These are phyloP conservation scores for Oryctes rhinoceros DNA, from an alignment of 1,140 invertebrate species.

Conservation along the genomic window DNA sequence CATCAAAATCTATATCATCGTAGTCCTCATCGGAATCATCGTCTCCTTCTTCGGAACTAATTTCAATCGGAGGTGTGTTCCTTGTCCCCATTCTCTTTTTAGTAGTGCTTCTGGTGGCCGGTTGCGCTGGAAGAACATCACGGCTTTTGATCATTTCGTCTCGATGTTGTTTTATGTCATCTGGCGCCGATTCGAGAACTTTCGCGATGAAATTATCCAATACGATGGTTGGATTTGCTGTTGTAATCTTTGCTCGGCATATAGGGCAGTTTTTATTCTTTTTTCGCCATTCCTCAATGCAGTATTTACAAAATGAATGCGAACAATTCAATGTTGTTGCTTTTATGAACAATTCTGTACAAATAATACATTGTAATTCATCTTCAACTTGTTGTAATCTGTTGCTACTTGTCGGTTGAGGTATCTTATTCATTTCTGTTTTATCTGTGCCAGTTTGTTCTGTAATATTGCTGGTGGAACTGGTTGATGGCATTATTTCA, in stretches of 20 bases:
- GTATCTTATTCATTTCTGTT: too few relatives aligned
- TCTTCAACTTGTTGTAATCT: conserved; percentile 71
- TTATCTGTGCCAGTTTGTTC: not conserved
- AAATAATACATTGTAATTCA: conserved; percentile 81
- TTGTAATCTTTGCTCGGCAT: conserved; percentile 65
- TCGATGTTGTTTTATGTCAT: conserved; percentile 31
- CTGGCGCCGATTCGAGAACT: conserved; percentile 23
- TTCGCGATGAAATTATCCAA: conserved; percentile 55
- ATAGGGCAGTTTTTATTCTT: conserved; percentile 79
- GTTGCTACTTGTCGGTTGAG: not conserved
- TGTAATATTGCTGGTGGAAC: not conserved
- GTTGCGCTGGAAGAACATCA: not conserved
- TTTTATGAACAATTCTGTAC: conserved; percentile 77
- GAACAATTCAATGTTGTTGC: conserved; percentile 78
- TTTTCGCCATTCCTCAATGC: conserved; percentile 77
- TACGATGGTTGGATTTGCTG: conserved; percentile 49
- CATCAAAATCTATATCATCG: conserved; percentile 20
- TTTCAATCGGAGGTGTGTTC: not conserved
- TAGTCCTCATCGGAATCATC: conserved; percentile 1
- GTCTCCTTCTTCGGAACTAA: conserved; percentile 42
- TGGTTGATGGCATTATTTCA: not conserved
- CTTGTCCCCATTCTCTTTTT: not conserved
- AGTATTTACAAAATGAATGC: conserved; percentile 80
- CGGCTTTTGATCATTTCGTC: not conserved
- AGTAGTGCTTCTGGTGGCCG: not conserved